Conservation (phyloP, 2,797 vertebrate genomes). For the Enoplosus armatus region DNA sequence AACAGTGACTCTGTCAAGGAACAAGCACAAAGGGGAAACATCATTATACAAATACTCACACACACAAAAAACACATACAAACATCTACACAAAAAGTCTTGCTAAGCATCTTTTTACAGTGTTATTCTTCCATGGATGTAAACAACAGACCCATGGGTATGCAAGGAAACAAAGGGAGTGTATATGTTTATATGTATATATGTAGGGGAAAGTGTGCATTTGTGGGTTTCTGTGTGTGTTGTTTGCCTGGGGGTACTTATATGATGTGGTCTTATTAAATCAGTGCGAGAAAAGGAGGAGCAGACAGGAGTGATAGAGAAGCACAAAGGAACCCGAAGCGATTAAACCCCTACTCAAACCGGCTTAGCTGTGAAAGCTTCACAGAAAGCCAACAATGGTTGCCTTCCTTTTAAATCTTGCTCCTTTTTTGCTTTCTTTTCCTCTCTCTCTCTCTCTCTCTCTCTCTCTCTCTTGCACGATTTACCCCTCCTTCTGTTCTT, state of each 20-base stretch:
- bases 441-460: slow-evolving; percentile 13
- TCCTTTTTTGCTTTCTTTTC: slow-evolving; percentile 57
- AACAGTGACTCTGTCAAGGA: slow-evolving; percentile 13
- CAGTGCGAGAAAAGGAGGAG: slow-evolving; percentile 71
- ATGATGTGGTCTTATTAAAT: slow-evolving; percentile 79
- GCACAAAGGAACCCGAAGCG: slow-evolving; percentile 81
- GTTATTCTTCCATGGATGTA: neutral
- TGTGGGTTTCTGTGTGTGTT: slow-evolving; percentile 52
- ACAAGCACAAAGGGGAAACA: neutral
- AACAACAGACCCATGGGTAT: slow-evolving; percentile 24
- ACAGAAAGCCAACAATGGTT: slow-evolving; percentile 80
- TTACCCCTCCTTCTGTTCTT: slow-evolving; percentile 52
- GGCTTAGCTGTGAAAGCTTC: slow-evolving; percentile 78
- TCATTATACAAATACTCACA: neutral
- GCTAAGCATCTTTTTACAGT: neutral
- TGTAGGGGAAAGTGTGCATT: slow-evolving; percentile 43
- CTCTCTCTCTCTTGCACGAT: slow-evolving; percentile 29
- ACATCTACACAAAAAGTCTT: neutral
- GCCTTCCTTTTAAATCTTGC: slow-evolving; percentile 72
- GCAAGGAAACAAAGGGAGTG: neutral
- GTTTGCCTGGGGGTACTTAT: slow-evolving; percentile 61
- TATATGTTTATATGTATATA: slow-evolving; percentile 24
- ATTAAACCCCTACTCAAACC: slow-evolving; percentile 83
- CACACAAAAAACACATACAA: neutral
- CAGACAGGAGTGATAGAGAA: slow-evolving; percentile 75